phyloP scores from a whole-genome alignment of 2,797 vertebrate genomes.

The Macroramphosus scolopax region DNA sequence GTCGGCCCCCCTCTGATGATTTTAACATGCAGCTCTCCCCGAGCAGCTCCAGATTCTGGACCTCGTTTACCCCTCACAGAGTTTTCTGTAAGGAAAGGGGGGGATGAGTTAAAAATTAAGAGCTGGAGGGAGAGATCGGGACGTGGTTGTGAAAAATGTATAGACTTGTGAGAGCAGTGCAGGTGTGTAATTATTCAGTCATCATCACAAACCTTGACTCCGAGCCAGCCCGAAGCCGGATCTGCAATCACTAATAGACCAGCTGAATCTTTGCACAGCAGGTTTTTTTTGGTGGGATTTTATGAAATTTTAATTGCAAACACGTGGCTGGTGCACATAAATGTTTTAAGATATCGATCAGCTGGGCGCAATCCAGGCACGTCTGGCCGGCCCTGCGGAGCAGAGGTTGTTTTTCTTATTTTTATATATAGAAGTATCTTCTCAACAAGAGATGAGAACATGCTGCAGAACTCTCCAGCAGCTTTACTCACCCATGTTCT shows the following conservation, averaged over 20 bases:
- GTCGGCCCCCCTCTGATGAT: slow-evolving; percentile 33
- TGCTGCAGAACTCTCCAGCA: too few species aligned
- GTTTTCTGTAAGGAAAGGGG: slow-evolving; percentile 17
- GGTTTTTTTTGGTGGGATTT: slow-evolving; percentile 40
- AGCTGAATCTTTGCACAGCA: slow-evolving; percentile 42
- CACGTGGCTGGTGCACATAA: slow-evolving; percentile 56
- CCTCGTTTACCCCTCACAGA: slow-evolving; percentile 49
- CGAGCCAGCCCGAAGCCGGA: slow-evolving; percentile 33
- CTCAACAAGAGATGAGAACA: too few species aligned
- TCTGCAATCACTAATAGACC: slow-evolving; percentile 41
- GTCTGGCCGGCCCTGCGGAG: slow-evolving; percentile 32
- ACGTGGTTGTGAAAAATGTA: slow-evolving; percentile 12
- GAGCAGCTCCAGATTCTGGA: slow-evolving; percentile 29
- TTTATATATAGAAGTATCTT: slow-evolving; percentile 7
- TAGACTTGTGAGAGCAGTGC: slow-evolving; percentile 26
- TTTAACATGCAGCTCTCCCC: slow-evolving; percentile 46
- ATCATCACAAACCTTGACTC: slow-evolving; percentile 46
- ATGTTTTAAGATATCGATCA: slow-evolving; percentile 68
- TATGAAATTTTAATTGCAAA: slow-evolving; percentile 67
- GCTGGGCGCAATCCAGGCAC: slow-evolving; percentile 10
- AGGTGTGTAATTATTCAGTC: slow-evolving; percentile 48
- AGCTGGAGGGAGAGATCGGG: not conserved
- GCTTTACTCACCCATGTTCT: slow-evolving; percentile 15
- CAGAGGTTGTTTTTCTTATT: slow-evolving; percentile 11
- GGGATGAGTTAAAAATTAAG: slow-evolving; percentile 23